These are phyloP conservation scores for Mythimna vitellina DNA, from an alignment of 2,888 invertebrate genomes.

Conservation along the genomic window DNA sequence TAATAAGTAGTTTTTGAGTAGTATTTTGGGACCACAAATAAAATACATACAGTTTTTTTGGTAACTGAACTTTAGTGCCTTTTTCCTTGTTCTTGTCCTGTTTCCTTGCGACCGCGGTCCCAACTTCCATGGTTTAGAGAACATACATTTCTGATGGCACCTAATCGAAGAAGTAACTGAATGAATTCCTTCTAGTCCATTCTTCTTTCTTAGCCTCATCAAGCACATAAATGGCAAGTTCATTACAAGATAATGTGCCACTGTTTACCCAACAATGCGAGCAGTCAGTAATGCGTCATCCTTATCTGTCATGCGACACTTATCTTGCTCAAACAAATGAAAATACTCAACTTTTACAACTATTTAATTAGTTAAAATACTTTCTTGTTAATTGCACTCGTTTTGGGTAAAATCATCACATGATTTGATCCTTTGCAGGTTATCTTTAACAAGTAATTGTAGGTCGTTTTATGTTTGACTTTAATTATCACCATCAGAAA, in stretches of 20 bases:
- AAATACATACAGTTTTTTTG: too few species aligned
- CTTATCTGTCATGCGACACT: conserved; percentile 51
- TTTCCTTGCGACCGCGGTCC: too few species aligned
- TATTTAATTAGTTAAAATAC: conserved; percentile 39
- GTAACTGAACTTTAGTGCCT: too few species aligned
- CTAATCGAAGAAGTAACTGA: not conserved
- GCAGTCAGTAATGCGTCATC: conserved; percentile 35
- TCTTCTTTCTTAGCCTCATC: not conserved
- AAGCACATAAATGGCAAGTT: conserved; percentile 39
- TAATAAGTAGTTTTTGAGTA: too few species aligned
- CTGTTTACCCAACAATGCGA: conserved; percentile 45
- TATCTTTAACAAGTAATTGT: not conserved
- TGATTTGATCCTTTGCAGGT: conserved; percentile 10
- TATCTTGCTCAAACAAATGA: conserved; percentile 50
- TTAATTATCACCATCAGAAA: not conserved
- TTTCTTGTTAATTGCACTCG: conserved; percentile 1
- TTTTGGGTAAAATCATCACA: conserved; percentile 26
- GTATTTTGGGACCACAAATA: too few species aligned
- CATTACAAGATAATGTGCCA: conserved; percentile 42
- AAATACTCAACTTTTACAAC: conserved; percentile 26
- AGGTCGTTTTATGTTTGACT: not conserved
- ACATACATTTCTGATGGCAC: not conserved
- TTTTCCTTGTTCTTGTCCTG: too few species aligned
- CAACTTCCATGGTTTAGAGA: too few species aligned
- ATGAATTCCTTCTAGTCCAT: not conserved